Base-by-base conservation (phyloP, 2,888 invertebrate genomes). In the Eugnorisma glareosa region DNA sequence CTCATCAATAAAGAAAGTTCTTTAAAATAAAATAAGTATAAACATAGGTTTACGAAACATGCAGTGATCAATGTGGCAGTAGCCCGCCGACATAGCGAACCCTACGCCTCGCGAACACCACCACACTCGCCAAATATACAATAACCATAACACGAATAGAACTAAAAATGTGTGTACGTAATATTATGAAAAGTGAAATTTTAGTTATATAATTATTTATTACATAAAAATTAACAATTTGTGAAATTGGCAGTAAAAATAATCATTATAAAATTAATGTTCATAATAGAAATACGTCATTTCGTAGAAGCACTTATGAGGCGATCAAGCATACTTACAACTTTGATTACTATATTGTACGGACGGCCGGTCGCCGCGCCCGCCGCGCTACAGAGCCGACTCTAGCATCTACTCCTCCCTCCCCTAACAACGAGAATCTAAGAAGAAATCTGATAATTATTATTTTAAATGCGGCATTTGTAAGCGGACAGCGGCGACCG, bases 1-100 rank as follows among this genome's bases (percentile, higher is more conserved):
- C 88, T 95, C 96, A 92, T 96, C 96, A 95, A 96, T 96, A 96
- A 96, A 95, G 95, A 95, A 96, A 96, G 96, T 95, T 96, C 76
- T 96, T 95, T 92, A 94, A 96, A 96, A 96, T 95, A 96, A 96
- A 95, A 96, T 96, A 88, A 83, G 81, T 88, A 96, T 95, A 94
- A 96, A 95, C 94, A 93, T 94, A 96, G 93, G 93, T 94, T 94
- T 94, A 94, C 85, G 84, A 86, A 88, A 88, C 94, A 95, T 95
- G 95, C 95, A 94, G 95, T 93, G 94, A 92, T 89, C 89, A 88
- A 87, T 89, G 92, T 90, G 91, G 93, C 92, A 91, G 91, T 88
- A 85, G 11, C 59, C 13, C 67, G 59, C 35, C 80, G 68, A 79
- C 86, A 63, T 69, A 76, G 54, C 54, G 61, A 31, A 35, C 15